These are phyloP conservation scores for Eciton burchellii DNA, from an alignment of 1,140 invertebrate species.

Conservation along the genomic window DNA sequence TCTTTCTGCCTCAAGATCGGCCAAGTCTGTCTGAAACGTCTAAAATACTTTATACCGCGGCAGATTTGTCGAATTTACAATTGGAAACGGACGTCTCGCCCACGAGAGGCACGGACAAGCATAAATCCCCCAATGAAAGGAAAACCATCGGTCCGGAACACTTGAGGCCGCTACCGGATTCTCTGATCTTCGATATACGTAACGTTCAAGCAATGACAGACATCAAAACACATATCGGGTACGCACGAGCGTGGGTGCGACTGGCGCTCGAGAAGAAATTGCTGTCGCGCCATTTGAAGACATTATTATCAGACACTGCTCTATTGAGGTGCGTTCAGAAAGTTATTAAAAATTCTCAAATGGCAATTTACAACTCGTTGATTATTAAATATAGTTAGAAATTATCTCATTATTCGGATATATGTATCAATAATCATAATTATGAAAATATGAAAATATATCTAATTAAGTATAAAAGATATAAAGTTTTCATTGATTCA, in stretches of 20 bases:
- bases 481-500: not conserved
- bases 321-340: constrained; percentile 89
- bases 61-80: constrained; percentile 93
- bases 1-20: not conserved
- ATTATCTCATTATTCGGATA: not conserved
- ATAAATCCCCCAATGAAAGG: constrained; percentile 86
- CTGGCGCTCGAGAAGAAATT: constrained; percentile 99
- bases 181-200: constrained; percentile 95
- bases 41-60: constrained; percentile 38
- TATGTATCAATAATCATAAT: not conserved
- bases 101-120: constrained; percentile 84
- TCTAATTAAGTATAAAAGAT: not conserved
- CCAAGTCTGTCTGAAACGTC: not conserved
- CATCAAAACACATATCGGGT: constrained; percentile 99
- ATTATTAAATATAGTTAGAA: constrained; percentile 14
- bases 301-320: constrained; percentile 93
- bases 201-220: constrained; percentile 98
- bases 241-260: constrained; percentile 98
- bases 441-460: not conserved
- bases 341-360: not conserved
- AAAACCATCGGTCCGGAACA: constrained; percentile 87
- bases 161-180: constrained; percentile 92
- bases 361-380: not conserved
- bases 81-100: constrained; percentile 88
- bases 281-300: constrained; percentile 96